phyloP scores from a whole-genome alignment of 2,113 vertebrate species.

The Callorhinus ursinus region DNA sequence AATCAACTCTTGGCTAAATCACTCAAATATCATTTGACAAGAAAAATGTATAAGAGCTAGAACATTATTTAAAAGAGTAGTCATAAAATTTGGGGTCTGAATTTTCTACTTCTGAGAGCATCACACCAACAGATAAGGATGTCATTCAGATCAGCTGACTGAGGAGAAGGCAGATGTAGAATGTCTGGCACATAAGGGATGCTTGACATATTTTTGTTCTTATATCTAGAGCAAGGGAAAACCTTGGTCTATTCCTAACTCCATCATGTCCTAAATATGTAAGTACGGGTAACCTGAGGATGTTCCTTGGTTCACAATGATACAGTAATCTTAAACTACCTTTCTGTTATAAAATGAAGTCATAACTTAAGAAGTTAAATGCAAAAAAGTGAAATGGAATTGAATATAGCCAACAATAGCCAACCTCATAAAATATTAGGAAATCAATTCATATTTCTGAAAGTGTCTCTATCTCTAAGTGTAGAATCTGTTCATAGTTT shows the following conservation, averaged over 20 bases:
- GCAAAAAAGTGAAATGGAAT: background rate
- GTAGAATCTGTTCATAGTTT: background rate
- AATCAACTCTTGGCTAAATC: constrained; percentile 12
- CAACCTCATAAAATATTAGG: background rate
- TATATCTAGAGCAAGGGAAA: background rate
- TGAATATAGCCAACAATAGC: background rate
- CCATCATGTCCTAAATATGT: background rate
- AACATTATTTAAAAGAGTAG: background rate
- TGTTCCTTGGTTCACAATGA: background rate
- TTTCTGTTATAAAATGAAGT: background rate
- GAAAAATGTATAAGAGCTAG: background rate
- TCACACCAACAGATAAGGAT: background rate
- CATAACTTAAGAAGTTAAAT: background rate
- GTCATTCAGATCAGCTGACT: background rate
- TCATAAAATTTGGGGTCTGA: background rate
- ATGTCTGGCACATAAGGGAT: background rate
- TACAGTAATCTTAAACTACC: background rate
- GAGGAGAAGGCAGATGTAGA: background rate
- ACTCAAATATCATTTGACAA: constrained; percentile 45
- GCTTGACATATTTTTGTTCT: background rate
- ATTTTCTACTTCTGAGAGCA: constrained; percentile 14
- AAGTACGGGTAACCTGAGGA: background rate
- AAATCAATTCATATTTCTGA: background rate
- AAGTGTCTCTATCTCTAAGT: background rate
- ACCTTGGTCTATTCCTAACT: background rate